A percentile compares a stretch with the other conserved stretches of the same genome.
Evolutionary conservation across 2,113 vertebrate species (phyloP).

Genomic region (Ochotona curzoniae): DNA sequence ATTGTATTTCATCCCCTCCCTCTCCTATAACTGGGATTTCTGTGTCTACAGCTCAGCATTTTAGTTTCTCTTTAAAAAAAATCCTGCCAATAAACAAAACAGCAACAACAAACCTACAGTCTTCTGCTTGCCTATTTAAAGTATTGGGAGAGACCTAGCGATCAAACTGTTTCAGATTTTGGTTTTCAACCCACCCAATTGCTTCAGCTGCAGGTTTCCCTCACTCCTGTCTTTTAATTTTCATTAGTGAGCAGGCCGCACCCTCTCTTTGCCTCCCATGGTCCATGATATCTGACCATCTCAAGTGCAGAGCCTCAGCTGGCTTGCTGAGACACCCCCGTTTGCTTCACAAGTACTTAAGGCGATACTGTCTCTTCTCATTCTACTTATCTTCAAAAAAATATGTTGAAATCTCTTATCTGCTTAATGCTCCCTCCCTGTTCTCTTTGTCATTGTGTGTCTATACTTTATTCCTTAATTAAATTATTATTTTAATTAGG

Average conservation of each 20-base stretch:
- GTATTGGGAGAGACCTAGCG: background rate
- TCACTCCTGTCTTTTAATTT: too few relatives aligned
- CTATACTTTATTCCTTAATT: background rate
- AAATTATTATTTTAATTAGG: background rate
- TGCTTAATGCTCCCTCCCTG: background rate
- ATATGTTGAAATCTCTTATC: background rate
- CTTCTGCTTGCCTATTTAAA: background rate
- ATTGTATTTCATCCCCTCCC: background rate
- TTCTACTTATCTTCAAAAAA: background rate
- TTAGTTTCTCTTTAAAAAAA: background rate
- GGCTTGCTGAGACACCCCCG: background rate
- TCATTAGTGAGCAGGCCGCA: too few relatives aligned
- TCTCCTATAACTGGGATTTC: background rate
- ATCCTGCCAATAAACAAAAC: too few relatives aligned
- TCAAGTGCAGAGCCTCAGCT: background rate
- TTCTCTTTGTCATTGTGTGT: background rate
- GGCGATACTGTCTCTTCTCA: background rate
- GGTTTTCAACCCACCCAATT: background rate
- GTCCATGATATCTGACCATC: background rate
- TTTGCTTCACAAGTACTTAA: background rate
- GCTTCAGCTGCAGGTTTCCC: accelerated
- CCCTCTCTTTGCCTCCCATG: too few relatives aligned
- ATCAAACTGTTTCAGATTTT: background rate
- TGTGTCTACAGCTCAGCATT: background rate
- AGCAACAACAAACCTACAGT: background rate